phyloP scores from a whole-genome alignment of 2,113 vertebrate genomes.

The Pithys albifrons region DNA sequence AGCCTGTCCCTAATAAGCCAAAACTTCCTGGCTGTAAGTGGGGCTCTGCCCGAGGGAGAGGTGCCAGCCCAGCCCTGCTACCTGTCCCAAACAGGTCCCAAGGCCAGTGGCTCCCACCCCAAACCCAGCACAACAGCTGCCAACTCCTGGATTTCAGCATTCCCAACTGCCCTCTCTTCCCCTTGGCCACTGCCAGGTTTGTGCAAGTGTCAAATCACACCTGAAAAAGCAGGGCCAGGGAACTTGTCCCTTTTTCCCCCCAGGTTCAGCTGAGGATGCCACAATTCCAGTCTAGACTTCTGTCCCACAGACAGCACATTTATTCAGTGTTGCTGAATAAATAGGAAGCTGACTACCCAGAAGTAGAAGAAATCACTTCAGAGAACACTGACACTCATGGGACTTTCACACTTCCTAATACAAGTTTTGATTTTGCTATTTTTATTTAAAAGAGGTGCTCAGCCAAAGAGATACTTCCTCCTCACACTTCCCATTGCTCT shows the following conservation, averaged over 20 bases:
- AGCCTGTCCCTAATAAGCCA: neutral
- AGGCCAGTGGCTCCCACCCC: neutral
- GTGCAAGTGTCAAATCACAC: neutral
- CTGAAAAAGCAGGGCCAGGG: neutral
- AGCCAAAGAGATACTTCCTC: neutral
- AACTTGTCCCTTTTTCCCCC: rapidly evolving
- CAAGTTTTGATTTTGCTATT: slow-evolving; percentile 20
- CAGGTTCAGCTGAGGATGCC: neutral
- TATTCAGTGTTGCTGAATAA: slow-evolving; percentile 7
- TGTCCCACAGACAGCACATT: neutral
- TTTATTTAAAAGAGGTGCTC: neutral
- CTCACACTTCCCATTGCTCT: neutral
- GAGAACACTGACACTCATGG: neutral
- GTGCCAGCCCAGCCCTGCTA: neutral
- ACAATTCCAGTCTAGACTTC: neutral
- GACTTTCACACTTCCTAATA: neutral
- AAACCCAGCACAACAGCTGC: neutral
- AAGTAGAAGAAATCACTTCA: slow-evolving; percentile 44
- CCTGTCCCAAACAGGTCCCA: neutral
- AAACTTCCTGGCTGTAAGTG: neutral
- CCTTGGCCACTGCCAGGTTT: neutral
- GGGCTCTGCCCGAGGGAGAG: neutral
- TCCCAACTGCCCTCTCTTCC: neutral
- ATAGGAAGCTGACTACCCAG: slow-evolving; percentile 20
- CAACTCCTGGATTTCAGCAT: neutral